Evolutionary conservation across 2,113 vertebrate genomes (phyloP).

Genomic region (Semicossyphus pulcher): DNA sequence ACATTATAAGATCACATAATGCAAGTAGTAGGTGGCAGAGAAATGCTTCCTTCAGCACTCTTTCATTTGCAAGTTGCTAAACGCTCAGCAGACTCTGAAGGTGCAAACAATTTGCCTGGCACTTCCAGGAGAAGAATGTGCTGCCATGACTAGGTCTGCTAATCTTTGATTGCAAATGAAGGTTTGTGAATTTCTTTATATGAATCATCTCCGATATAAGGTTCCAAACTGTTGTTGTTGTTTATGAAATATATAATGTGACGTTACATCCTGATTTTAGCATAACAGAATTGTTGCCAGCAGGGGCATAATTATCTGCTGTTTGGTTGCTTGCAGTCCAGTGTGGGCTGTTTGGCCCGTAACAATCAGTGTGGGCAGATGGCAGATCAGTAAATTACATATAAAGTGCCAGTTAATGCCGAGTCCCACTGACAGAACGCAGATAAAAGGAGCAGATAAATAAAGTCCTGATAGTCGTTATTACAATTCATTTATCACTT

Average conservation of each 20-base stretch:
- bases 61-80: conserved; percentile 12
- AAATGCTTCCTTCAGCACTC: conserved; percentile 49
- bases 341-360: conserved; percentile 28
- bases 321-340: conserved; percentile 36
- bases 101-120: conserved; percentile 42
- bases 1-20: too few relatives aligned
- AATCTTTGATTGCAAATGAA: background rate
- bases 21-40: too few relatives aligned
- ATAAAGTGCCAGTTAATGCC: conserved; percentile 39
- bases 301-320: conserved; percentile 22
- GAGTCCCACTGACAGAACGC: conserved; percentile 30
- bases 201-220: background rate
- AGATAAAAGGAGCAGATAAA: conserved; percentile 45
- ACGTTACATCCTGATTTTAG: conserved; percentile 10
- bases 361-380: conserved; percentile 45
- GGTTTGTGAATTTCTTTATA: background rate
- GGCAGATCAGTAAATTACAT: conserved; percentile 46
- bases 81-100: too few relatives aligned
- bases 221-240: conserved; percentile 12
- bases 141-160: background rate
- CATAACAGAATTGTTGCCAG: conserved; percentile 16
- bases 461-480: conserved; percentile 35
- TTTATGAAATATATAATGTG: conserved; percentile 6
- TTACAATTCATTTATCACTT: conserved; percentile 47
- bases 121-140: conserved; percentile 17